Conservation (phyloP, 2,888 invertebrate genomes). For the Alcis repandata region DNA sequence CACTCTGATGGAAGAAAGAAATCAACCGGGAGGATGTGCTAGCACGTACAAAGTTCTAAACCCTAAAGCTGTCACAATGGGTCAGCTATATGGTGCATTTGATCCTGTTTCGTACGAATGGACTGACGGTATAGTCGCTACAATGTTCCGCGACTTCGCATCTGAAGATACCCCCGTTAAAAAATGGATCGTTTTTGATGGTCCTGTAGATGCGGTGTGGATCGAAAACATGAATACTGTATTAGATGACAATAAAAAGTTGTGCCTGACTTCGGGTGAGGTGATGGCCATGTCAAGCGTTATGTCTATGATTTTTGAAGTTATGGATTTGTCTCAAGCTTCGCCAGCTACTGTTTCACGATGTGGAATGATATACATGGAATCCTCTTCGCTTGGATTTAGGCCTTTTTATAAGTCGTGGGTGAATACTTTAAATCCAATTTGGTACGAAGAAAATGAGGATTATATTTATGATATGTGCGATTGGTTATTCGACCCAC, state of each 20-base stretch:
- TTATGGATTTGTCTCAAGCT: constrained; percentile 93
- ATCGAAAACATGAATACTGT: constrained; percentile 97
- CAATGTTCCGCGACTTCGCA: constrained; percentile 92
- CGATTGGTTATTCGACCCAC: constrained; percentile 93
- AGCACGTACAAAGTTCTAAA: constrained; percentile 94
- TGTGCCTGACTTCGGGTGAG: constrained; percentile 95
- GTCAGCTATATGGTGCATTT: constrained; percentile 96
- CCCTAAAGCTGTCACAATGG: constrained; percentile 97
- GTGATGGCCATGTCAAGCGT: constrained; percentile 93
- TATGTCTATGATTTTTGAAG: constrained; percentile 96
- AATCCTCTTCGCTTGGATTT: constrained; percentile 94
- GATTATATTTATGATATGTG: constrained; percentile 88
- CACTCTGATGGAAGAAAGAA: constrained; percentile 88
- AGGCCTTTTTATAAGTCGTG: constrained; percentile 93
- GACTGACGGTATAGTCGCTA: constrained; percentile 95
- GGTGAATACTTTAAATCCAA: constrained; percentile 88
- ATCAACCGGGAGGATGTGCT: constrained; percentile 83
- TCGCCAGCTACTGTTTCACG: constrained; percentile 95
- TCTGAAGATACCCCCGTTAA: constrained; percentile 90
- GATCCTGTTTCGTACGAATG: constrained; percentile 97
- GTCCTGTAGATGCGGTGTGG: constrained; percentile 96
- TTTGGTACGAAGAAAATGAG: constrained; percentile 88
- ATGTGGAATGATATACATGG: constrained; percentile 97
- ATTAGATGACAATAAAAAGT: constrained; percentile 94
- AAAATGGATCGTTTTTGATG: constrained; percentile 98